A percentile compares a stretch with the other conserved stretches of the same genome.
Evolutionary conservation across 2,888 invertebrate species (phyloP).

Genomic region (Argyresthia albistria): DNA sequence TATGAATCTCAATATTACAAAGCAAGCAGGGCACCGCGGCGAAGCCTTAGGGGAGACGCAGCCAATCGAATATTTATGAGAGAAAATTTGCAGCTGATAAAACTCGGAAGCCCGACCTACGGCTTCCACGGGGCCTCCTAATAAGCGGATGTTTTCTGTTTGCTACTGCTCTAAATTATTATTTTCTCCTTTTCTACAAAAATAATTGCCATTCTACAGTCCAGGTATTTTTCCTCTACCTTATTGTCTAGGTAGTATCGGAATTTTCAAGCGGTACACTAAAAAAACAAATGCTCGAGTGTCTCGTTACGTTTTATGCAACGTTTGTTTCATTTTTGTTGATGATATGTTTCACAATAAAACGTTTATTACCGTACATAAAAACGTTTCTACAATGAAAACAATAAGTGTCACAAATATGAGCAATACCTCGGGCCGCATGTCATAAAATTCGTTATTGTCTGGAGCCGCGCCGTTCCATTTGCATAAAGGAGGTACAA

Average conservation of each 20-base stretch:
- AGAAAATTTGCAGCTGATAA: constrained; percentile 61
- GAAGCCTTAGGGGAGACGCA: constrained; percentile 18
- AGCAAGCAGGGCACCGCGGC: constrained; percentile 23
- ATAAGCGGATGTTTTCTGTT: constrained; percentile 33
- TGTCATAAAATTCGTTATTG: constrained; percentile 23
- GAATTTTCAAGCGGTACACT: neutral
- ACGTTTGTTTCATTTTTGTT: neutral
- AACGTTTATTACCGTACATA: constrained; percentile 7
- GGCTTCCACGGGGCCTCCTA: constrained; percentile 14
- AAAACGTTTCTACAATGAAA: constrained; percentile 5
- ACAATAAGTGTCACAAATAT: constrained; percentile 13
- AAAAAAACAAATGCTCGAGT: neutral
- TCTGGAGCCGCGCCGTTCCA: constrained; percentile 14
- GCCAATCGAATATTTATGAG: constrained; percentile 65
- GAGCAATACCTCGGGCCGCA: constrained; percentile 17
- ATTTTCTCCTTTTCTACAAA: neutral
- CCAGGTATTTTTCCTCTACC: neutral
- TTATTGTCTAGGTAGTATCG: neutral
- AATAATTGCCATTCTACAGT: constrained; percentile 1
- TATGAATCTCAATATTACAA: constrained; percentile 57
- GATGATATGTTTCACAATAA: constrained; percentile 4
- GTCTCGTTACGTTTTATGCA: neutral
- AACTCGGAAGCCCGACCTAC: constrained; percentile 21
- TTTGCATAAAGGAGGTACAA: constrained; percentile 27
- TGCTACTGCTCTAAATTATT: constrained; percentile 1